Conservation (phyloP, 92 coral and sea anemone species). For the Phenganax stokvisi region DNA sequence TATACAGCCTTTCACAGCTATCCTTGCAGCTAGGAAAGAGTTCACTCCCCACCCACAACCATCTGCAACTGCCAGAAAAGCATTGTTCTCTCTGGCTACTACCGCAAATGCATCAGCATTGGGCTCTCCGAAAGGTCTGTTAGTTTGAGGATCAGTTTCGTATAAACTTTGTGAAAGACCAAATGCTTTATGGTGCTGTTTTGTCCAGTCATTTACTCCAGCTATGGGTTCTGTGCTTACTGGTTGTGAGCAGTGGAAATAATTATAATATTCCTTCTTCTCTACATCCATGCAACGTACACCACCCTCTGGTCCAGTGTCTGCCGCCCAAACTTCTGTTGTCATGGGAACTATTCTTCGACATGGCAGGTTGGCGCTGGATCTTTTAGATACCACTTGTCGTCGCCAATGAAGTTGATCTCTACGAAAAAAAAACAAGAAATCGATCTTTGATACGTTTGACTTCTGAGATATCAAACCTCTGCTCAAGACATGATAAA, state of each 20-base stretch:
- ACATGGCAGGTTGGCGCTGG: slow-evolving; percentile 55
- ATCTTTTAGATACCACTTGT: slow-evolving; percentile 59
- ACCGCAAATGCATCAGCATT: slow-evolving; percentile 91
- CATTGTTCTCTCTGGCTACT: slow-evolving; percentile 79
- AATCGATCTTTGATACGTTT: too few relatives aligned
- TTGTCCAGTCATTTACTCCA: slow-evolving; percentile 66
- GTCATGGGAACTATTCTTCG: slow-evolving; percentile 55
- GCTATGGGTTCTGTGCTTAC: slow-evolving; percentile 36
- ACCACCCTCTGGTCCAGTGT: slow-evolving; percentile 94
- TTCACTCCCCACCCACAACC: slow-evolving; percentile 98
- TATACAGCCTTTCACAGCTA: slow-evolving; percentile 83
- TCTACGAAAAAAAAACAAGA: not conserved
- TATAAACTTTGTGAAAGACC: slow-evolving; percentile 82
- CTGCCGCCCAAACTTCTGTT: slow-evolving; percentile 56
- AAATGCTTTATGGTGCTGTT: slow-evolving; percentile 63
- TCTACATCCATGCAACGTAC: slow-evolving; percentile 48
- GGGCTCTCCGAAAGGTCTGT: slow-evolving; percentile 71
- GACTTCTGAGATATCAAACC: not conserved
- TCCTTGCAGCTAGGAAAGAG: slow-evolving; percentile 92
- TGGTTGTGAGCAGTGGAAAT: slow-evolving; percentile 42
- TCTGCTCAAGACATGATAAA: not conserved
- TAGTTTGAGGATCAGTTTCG: slow-evolving; percentile 71
- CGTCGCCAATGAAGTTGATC: slow-evolving; percentile 28
- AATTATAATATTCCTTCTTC: slow-evolving; percentile 23
- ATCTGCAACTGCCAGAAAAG: slow-evolving; percentile 85